Evolutionary conservation across 2,113 vertebrate genomes (phyloP).

Genomic region (Pampusana beccarii): DNA sequence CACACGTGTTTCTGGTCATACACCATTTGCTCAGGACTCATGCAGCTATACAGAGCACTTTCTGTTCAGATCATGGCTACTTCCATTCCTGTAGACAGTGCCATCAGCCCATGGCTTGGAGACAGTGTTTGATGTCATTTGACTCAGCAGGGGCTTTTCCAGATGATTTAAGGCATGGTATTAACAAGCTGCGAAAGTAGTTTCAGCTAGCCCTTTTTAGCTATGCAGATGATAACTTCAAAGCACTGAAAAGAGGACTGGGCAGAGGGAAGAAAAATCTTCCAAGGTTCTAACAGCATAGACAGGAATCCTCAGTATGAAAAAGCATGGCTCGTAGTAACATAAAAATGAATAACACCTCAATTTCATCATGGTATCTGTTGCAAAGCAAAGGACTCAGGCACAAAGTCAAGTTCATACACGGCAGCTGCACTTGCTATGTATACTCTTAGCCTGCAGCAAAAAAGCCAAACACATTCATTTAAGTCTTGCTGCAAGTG

Average conservation of each 20-base stretch:
- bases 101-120: conserved; percentile 27
- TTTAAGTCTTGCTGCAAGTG: background rate
- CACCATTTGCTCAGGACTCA: background rate
- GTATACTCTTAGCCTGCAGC: background rate
- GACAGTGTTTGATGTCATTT: conserved; percentile 37
- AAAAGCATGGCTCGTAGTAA: background rate
- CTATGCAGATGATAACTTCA: conserved; percentile 45
- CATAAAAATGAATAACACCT: background rate
- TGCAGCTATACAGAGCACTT: background rate
- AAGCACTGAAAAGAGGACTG: conserved; percentile 27
- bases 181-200: conserved; percentile 60
- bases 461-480: background rate
- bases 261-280: conserved; percentile 7
- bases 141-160: conserved; percentile 43
- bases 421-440: background rate
- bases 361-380: background rate
- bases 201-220: conserved; percentile 42
- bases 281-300: background rate
- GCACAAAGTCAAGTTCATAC: background rate
- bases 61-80: background rate
- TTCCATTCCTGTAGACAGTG: background rate
- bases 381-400: background rate
- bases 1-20: background rate
- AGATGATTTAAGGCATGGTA: conserved; percentile 56
- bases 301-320: background rate